phyloP scores from a whole-genome alignment of 2,888 invertebrate genomes.

The Cephus sareptanus region DNA sequence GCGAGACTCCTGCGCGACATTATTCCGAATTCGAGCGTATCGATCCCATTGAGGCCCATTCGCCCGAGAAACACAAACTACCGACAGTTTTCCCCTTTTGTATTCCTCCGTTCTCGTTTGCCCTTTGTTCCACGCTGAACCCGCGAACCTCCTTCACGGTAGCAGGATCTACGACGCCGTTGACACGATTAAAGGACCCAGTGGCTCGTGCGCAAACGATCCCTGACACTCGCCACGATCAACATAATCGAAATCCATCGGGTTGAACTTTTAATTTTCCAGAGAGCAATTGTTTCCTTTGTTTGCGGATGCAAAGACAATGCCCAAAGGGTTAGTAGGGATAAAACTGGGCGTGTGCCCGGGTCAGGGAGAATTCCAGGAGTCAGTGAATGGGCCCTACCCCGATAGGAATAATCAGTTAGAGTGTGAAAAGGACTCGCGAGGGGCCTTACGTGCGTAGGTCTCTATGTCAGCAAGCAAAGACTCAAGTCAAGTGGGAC shows the following conservation, averaged over 20 bases:
- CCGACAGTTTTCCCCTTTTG: background rate
- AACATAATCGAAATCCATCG: background rate
- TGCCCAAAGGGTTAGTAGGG: background rate
- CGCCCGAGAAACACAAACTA: background rate
- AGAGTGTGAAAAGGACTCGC: background rate
- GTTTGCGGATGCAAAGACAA: slow-evolving; percentile 16
- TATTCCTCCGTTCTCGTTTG: background rate
- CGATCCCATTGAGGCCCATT: background rate
- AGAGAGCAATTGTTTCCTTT: slow-evolving; percentile 34
- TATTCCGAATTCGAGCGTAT: background rate
- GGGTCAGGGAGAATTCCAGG: background rate
- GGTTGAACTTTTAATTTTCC: background rate
- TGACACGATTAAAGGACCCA: background rate
- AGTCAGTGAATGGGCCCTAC: background rate
- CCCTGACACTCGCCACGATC: background rate
- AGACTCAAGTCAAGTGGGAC: background rate
- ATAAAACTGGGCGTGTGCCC: background rate
- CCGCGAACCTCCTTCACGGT: background rate
- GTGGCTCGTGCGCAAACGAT: slow-evolving; percentile 3
- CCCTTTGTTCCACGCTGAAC: background rate
- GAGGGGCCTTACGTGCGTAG: background rate
- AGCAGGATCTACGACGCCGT: background rate
- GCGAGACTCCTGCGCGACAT: background rate
- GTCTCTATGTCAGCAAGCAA: background rate
- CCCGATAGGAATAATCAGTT: background rate